Percentiles rank a stretch among this genome's conserved stretches.
These are phyloP conservation scores for Cephus cinctus DNA, from an alignment of 1,140 invertebrate species.

Conservation along the genomic window DNA sequence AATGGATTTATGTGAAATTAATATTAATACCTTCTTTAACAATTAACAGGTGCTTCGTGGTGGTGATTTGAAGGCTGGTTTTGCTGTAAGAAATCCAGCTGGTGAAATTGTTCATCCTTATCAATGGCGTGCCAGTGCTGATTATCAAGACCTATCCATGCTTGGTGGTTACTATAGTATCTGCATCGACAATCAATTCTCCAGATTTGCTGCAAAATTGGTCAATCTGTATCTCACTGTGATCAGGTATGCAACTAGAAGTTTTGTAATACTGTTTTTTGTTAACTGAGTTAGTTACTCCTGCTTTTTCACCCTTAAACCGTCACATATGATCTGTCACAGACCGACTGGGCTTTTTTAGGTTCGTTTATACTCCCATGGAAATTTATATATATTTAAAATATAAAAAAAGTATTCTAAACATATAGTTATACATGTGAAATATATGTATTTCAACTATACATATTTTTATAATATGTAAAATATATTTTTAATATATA, in stretches of 20 bases:
- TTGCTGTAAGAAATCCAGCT: conserved; percentile 83
- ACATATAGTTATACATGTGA: too few relatives aligned
- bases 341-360: too few relatives aligned
- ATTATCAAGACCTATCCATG: conserved; percentile 81
- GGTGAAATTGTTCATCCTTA: conserved; percentile 85
- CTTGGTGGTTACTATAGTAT: conserved; percentile 87
- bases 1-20: too few relatives aligned
- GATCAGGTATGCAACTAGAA: conserved; percentile 62
- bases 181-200: conserved; percentile 94
- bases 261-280: conserved; percentile 1
- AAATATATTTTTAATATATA: too few relatives aligned
- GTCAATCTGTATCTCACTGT: conserved; percentile 93
- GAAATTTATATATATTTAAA: too few relatives aligned
- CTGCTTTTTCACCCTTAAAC: too few relatives aligned
- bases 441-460: neutral
- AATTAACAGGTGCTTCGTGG: conserved; percentile 84
- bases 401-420: too few relatives aligned
- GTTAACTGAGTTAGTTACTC: too few relatives aligned
- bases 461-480: neutral
- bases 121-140: conserved; percentile 81
- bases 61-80: conserved; percentile 89
- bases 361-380: too few relatives aligned
- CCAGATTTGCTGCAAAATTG: conserved; percentile 86
- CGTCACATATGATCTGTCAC: too few relatives aligned
- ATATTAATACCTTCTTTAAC: too few relatives aligned